phyloP scores from a whole-genome alignment of 1,140 invertebrate species.

The Atopsyche davidsoni region DNA sequence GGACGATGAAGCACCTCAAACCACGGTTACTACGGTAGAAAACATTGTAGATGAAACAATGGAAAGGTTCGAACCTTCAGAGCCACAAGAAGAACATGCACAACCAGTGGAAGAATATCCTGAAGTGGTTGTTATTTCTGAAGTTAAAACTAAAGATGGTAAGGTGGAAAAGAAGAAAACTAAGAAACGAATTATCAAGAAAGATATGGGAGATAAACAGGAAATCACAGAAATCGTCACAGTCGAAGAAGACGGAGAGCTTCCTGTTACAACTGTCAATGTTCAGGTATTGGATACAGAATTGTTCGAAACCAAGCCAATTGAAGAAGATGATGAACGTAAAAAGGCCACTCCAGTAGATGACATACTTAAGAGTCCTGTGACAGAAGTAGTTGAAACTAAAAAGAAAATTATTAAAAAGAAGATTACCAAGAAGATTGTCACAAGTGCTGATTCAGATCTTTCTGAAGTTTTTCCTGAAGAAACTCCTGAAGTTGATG shows the following conservation, averaged over 20 bases:
- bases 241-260: conserved; percentile 38
- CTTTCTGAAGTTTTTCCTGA: conserved; percentile 9
- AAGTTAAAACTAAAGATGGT: conserved; percentile 36
- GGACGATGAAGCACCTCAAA: conserved; percentile 28
- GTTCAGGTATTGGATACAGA: conserved; percentile 16
- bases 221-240: conserved; percentile 38
- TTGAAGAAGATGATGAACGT: conserved; percentile 18
- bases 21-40: conserved; percentile 27
- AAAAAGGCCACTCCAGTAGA: neutral
- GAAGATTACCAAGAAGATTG: conserved; percentile 24
- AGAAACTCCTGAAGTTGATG: conserved; percentile 26
- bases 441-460: conserved; percentile 14
- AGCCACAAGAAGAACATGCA: neutral
- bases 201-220: conserved; percentile 33
- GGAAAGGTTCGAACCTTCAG: conserved; percentile 3
- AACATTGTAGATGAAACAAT: conserved; percentile 20
- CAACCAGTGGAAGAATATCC: conserved; percentile 15
- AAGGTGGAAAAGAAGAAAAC: conserved; percentile 28
- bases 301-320: conserved; percentile 3
- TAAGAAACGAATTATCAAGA: conserved; percentile 34
- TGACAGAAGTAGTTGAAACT: conserved; percentile 22
- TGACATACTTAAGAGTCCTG: conserved; percentile 1
- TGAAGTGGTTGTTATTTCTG: conserved; percentile 32
- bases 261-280: conserved; percentile 33
- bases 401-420: conserved; percentile 23